Evolutionary conservation across 2,888 invertebrate genomes (phyloP), one percentile per base, ranked within the genome.

Genomic region (Apamea monoglypha): DNA sequence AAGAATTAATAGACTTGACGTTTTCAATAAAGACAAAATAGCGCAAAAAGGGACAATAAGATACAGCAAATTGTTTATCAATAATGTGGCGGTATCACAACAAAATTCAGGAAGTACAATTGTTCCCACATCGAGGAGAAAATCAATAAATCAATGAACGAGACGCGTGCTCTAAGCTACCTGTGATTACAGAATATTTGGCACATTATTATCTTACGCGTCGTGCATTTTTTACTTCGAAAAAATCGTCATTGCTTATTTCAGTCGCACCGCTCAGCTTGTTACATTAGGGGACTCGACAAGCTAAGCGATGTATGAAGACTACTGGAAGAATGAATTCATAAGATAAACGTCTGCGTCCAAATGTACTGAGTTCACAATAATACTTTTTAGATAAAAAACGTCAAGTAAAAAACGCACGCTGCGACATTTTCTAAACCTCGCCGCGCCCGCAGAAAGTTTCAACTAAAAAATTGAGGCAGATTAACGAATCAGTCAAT

Each of bases 101-200:
- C 59, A 78, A 79, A 89, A 81, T 71, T 75, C n/a, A 83, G 68
- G 64, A 88, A 78, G 71, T 70, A 47, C 64, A 56, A n/a, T 44
- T 59, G 36, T 74, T 77, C 63, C 50, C 40, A 77, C 53, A 29
- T 67, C 70, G 36, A 81, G 74, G 56, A 71, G 68, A 75, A 78
- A 83, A 79, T 81, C 47, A 82, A 81, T 70, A 76, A 70, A 78
- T 81, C 70, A 84, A 78, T 81, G 73, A 71, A 77, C 64, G 79
- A 83, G 82, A 87, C 74, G 83, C 80, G 90, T 88, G 91, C 90
- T 88, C 88, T 92, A 92, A 91, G 90, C 93, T 93, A 93, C 88
- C 91, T 89, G 92, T 90, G 91, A 94, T 95, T 96, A 96, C 94
- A 91, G 87, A 95, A 96, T 96, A 96, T 96, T 96, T 96, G 96